Evolutionary conservation across 2,888 invertebrate genomes (phyloP), one percentile per base, ranked within the genome.

Genomic region (Melieria omissa): DNA sequence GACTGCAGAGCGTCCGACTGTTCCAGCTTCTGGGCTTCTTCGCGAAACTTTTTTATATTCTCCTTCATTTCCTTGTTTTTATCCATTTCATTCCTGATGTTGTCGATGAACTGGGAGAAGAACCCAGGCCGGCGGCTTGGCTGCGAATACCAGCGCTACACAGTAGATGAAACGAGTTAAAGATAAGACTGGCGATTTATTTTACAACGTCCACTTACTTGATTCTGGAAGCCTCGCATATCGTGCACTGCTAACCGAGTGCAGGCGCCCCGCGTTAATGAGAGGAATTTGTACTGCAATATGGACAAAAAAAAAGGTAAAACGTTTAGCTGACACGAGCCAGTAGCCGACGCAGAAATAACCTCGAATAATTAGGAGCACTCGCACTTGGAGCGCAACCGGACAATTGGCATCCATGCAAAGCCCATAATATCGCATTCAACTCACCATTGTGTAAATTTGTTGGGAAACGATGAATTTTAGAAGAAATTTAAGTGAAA

Each of bases 1-100:
- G 97, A 95, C 88, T 96, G 93, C 72, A 99, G 87, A 0, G 99
- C 98, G 68, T 99, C 99, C 0, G 98, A 97, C 83, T 99, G 95
- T 87, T 99, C 99, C 46, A 99, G 88, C 88, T 96, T 98, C 78
- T 97, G 93, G n/a, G 97, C 95, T 88, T 99, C 98, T 87, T 96
- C 95, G 73, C 97, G 89, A 84, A 99, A 99, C 86, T 97, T 98
- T 81, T 96, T 95, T 72, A 99, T 90, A 78, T 93, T 98, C 75
- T 98, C 98, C 87, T 98, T 98, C 95, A 99, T 97, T 85, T 99
- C 98, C 87, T 99, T 98, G 88, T 97, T 99, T 85, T 97, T 97
- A 14, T 93, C 92, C 85, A 99, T 92, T 84, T 99, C 99, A 80
- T 96, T 95, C 85, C 92, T 93, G 75, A 99, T 92, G 85, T 98